These are phyloP conservation scores for Stigmatopora nigra DNA, from an alignment of 2,113 vertebrate species.

Conservation along the genomic window DNA sequence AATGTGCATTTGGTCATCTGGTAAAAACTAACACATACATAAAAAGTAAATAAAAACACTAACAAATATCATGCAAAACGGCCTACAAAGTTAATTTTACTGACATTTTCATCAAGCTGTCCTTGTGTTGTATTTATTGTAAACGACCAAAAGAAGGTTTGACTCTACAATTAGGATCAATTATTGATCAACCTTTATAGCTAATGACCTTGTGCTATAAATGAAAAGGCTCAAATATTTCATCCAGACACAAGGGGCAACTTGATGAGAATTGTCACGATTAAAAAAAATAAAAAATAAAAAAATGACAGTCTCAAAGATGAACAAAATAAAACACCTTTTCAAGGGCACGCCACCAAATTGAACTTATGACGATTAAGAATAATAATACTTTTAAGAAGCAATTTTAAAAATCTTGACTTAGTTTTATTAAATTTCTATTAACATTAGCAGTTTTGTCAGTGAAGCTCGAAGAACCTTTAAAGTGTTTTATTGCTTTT, in stretches of 20 bases:
- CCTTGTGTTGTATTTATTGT: constrained; percentile 31
- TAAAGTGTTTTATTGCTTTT: too few relatives aligned
- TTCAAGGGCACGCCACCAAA: constrained; percentile 66
- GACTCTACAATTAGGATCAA: rapidly evolving
- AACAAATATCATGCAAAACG: constrained; percentile 64
- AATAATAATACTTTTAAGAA: neutral
- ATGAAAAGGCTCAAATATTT: neutral
- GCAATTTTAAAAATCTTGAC: neutral
- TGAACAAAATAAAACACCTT: constrained; percentile 51
- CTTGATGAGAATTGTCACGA: constrained; percentile 63
- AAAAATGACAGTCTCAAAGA: constrained; percentile 57
- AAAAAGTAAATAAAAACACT: constrained; percentile 65
- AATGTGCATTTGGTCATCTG: constrained; percentile 64
- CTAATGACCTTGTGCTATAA: neutral
- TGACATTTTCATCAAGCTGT: constrained; percentile 61
- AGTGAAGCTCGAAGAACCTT: too few relatives aligned
- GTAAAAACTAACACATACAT: constrained; percentile 58
- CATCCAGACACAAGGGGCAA: constrained; percentile 44
- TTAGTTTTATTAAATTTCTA: neutral
- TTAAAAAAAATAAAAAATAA: constrained; percentile 46
- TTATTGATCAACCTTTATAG: constrained; percentile 18
- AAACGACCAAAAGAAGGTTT: neutral
- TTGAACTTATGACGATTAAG: neutral
- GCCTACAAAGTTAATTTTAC: constrained; percentile 44
- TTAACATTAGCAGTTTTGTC: too few relatives aligned